Conservation (phyloP, 2,888 invertebrate species). For the Drosophila testacea region DNA sequence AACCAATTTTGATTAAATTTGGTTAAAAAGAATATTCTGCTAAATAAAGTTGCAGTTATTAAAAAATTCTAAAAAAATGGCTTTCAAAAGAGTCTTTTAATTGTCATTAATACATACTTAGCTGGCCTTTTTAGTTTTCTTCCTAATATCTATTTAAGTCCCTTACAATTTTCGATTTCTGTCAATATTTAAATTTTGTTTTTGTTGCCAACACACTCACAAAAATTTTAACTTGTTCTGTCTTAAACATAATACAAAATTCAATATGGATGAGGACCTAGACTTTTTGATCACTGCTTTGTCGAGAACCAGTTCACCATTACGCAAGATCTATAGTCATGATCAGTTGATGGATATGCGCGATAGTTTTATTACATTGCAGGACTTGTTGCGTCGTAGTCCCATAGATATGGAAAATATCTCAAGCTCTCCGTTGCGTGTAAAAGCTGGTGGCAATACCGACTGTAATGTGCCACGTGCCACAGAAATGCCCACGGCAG, state of each 20-base stretch:
- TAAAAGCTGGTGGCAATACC: conserved; percentile 54
- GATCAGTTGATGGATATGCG: conserved; percentile 65
- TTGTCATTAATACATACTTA: too few relatives aligned
- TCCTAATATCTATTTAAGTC: too few relatives aligned
- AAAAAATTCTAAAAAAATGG: too few relatives aligned
- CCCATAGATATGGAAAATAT: background rate
- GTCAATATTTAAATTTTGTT: conserved; percentile 2
- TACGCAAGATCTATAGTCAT: conserved; percentile 36
- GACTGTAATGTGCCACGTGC: conserved; percentile 5
- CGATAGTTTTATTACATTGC: conserved; percentile 50
- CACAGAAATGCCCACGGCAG: background rate
- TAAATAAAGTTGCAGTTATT: too few relatives aligned
- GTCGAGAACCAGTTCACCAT: conserved; percentile 46
- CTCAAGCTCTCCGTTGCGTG: conserved; percentile 13
- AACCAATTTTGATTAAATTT: too few relatives aligned
- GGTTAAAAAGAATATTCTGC: too few relatives aligned
- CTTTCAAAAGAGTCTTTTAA: too few relatives aligned
- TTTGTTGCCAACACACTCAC: background rate
- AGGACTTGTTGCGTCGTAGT: conserved; percentile 33
- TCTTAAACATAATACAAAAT: conserved; percentile 2
- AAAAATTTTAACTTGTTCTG: conserved; percentile 4
- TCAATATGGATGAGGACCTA: conserved; percentile 61
- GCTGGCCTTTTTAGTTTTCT: too few relatives aligned
- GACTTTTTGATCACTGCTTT: conserved; percentile 62
- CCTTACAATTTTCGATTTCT: background rate